These are phyloP conservation scores for Cephus pygmeus DNA, from an alignment of 2,888 invertebrate species.

Conservation along the genomic window DNA sequence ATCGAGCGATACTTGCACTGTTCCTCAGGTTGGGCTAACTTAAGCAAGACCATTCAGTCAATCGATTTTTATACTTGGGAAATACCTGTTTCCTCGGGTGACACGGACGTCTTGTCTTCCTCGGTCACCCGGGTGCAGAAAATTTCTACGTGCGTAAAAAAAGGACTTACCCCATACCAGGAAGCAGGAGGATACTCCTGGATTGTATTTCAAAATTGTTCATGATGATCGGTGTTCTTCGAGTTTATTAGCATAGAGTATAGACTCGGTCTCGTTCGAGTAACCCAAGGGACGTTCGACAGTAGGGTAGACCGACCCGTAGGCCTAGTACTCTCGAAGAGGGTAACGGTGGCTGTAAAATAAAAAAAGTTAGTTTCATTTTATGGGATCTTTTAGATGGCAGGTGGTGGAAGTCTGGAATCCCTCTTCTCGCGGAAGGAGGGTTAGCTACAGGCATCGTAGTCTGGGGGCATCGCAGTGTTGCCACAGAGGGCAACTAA, in stretches of 20 bases:
- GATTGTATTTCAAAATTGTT: background rate
- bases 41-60: background rate
- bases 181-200: background rate
- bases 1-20: background rate
- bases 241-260: constrained; percentile 18
- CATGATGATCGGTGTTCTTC: background rate
- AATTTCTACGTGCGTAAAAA: background rate
- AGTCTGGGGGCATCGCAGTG: background rate
- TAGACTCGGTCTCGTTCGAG: constrained; percentile 4
- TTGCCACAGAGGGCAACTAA: background rate
- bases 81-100: background rate
- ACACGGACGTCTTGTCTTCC: background rate
- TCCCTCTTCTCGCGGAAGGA: background rate
- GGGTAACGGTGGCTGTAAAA: constrained; percentile 26
- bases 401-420: background rate
- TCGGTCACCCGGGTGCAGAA: background rate
- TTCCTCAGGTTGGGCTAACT: background rate
- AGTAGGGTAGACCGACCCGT: background rate
- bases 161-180: background rate
- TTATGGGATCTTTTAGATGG: constrained; percentile 36
- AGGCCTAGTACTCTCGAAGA: constrained; percentile 15
- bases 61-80: constrained; percentile 1
- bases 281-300: constrained; percentile 1
- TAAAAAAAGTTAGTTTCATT: constrained; percentile 46
- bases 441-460: background rate